phyloP scores from a whole-genome alignment of 2,797 vertebrate species.

The Centroberyx gerrardi region DNA sequence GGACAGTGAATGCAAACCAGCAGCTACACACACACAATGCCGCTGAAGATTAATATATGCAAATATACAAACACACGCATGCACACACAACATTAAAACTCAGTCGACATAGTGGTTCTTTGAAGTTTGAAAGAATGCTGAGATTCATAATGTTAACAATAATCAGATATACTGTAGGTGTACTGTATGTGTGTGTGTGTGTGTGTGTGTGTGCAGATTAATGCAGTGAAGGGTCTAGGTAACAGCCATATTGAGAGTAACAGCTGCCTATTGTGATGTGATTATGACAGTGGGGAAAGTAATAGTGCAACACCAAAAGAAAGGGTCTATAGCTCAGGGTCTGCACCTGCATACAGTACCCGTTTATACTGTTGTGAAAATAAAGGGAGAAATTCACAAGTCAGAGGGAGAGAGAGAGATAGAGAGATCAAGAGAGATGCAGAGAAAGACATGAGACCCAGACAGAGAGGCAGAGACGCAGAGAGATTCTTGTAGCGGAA shows the following conservation, averaged over 20 bases:
- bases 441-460: background rate
- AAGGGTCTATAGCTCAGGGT: too few species aligned
- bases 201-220: background rate
- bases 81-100: background rate
- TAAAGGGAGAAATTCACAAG: background rate
- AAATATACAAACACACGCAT: conserved; percentile 15
- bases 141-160: background rate
- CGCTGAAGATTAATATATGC: conserved; percentile 31
- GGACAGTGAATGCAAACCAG: conserved; percentile 22
- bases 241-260: too few species aligned
- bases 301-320: background rate
- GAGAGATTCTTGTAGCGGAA: background rate
- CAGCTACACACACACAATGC: conserved; percentile 44
- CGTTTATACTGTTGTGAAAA: background rate
- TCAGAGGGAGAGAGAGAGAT: background rate
- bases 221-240: background rate
- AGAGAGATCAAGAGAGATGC: background rate
- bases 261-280: background rate
- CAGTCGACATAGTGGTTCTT: background rate
- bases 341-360: too few species aligned
- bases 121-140: background rate
- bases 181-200: background rate
- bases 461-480: background rate
- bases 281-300: background rate
- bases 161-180: background rate